Percentiles rank a stretch among this genome's conserved stretches.
These are phyloP conservation scores for Styela plicata DNA, from an alignment of 23 tunicate genomes.

Conservation along the genomic window DNA sequence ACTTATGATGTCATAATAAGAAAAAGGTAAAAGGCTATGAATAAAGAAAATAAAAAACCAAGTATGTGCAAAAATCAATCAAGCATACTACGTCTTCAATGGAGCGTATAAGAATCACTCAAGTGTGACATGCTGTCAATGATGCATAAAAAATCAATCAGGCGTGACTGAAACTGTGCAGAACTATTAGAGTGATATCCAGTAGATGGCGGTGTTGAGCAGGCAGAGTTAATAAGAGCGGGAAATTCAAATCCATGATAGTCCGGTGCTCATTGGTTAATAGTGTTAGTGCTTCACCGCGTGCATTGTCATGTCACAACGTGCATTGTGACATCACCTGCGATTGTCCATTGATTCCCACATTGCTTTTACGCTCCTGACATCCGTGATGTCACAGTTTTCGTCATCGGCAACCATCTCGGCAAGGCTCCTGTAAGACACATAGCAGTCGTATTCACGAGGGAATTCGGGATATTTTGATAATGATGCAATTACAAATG, in stretches of 20 bases:
- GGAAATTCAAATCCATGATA: neutral
- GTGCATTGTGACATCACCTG: slow-evolving; percentile 28
- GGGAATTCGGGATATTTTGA: too few species aligned
- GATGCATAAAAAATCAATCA: neutral
- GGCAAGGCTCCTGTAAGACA: slow-evolving; percentile 31
- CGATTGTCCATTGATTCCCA: slow-evolving; percentile 55
- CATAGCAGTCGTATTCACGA: slow-evolving; percentile 24
- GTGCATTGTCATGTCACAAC: slow-evolving; percentile 17
- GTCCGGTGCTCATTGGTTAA: neutral
- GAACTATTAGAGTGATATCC: neutral
- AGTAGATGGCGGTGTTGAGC: neutral
- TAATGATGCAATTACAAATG: too few species aligned
- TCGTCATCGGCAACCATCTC: slow-evolving; percentile 26
- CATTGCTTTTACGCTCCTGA: slow-evolving; percentile 53
- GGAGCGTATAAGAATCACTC: neutral
- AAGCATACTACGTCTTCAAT: neutral
- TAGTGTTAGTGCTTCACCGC: neutral
- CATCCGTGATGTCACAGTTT: slow-evolving; percentile 40
- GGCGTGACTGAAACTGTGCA: neutral
- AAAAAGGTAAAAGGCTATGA: too few species aligned
- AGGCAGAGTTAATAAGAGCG: neutral
- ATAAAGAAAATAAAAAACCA: neutral
- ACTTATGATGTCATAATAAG: neutral
- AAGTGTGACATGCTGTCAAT: neutral
- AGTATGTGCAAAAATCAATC: neutral